Conservation (phyloP, 2,888 invertebrate genomes). For the Hypsopygia costalis region DNA sequence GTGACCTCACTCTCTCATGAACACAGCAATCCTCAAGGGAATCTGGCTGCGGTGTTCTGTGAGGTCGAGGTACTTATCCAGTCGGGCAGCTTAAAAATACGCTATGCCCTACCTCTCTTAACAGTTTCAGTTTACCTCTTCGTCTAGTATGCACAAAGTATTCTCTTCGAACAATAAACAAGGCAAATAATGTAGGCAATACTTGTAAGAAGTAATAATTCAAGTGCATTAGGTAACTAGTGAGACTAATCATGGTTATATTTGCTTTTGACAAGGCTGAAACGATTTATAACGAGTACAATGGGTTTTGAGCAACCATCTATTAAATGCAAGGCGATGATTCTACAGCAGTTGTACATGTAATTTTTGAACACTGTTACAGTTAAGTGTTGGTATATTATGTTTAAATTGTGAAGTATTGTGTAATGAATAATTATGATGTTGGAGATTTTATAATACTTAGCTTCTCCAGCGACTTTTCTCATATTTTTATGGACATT, state of each 20-base stretch:
- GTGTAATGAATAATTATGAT: neutral
- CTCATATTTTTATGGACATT: no score
- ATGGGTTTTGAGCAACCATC: conserved; percentile 6
- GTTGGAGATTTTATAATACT: neutral
- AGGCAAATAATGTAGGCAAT: no score
- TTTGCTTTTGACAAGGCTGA: conserved; percentile 17
- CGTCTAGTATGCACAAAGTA: no score
- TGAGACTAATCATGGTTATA: conserved; percentile 10
- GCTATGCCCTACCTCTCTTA: no score
- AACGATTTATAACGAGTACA: conserved; percentile 14
- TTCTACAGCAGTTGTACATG: conserved; percentile 5
- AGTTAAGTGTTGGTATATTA: neutral
- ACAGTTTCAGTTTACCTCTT: no score
- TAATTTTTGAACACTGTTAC: conserved; percentile 3
- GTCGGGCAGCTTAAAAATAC: no score
- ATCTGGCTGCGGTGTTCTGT: no score
- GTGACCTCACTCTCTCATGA: no score
- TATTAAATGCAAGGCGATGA: conserved; percentile 6
- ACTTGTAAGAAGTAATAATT: no score
- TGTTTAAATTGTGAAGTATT: neutral
- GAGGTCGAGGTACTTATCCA: no score
- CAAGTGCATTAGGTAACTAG: conserved; percentile 2
- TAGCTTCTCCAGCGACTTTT: neutral
- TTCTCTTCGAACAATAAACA: no score
- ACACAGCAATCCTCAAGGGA: no score